These are phyloP conservation scores for Cheilosia vulpina DNA, from an alignment of 2,888 invertebrate genomes.

Conservation along the genomic window DNA sequence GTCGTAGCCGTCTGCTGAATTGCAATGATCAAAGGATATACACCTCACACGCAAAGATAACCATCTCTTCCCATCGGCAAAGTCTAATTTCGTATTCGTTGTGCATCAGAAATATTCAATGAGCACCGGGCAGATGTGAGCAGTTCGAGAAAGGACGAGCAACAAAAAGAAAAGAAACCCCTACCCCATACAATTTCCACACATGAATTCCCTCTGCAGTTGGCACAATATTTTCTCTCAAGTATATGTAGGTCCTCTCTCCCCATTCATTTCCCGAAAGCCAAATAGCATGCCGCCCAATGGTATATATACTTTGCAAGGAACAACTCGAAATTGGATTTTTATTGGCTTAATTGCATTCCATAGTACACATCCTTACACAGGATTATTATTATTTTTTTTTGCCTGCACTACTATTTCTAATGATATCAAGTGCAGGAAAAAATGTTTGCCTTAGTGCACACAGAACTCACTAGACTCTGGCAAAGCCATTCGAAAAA, in stretches of 20 bases:
- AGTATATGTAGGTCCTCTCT: not conserved
- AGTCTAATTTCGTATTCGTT: constrained; percentile 6
- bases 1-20: not conserved
- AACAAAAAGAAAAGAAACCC: not conserved
- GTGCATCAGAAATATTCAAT: constrained; percentile 6
- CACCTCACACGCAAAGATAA: not conserved
- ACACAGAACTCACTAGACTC: constrained; percentile 27
- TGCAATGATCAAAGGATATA: constrained; percentile 4
- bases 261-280: not conserved
- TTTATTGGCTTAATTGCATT: constrained; percentile 74
- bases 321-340: constrained; percentile 69
- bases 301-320: constrained; percentile 21
- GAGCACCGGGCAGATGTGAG: constrained; percentile 5
- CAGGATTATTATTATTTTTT: constrained; percentile 37
- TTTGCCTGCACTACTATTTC: constrained; percentile 22
- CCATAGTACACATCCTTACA: constrained; percentile 21
- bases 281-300: not conserved
- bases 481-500: not conserved
- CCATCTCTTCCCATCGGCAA: not conserved
- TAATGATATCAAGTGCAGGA: constrained; percentile 65
- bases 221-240: constrained; percentile 13
- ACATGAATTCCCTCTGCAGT: not conserved
- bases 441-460: constrained; percentile 53
- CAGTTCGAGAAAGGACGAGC: not conserved
- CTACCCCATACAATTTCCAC: constrained; percentile 6